Evolutionary conservation across 2,888 invertebrate genomes (phyloP).

Genomic region (Drosophila mettleri): DNA sequence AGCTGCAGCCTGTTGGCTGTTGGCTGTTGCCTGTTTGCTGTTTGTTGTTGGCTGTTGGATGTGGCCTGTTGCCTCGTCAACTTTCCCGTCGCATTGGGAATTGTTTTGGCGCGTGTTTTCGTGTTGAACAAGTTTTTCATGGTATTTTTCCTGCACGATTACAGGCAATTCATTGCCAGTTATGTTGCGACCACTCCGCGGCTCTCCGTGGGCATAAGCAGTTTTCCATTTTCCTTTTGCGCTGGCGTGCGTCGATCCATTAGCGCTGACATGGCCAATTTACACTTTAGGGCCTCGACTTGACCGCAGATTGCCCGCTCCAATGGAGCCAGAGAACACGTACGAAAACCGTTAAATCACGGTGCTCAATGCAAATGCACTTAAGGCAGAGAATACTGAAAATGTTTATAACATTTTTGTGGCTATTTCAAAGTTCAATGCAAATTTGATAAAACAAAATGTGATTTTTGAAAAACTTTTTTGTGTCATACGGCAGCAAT

Average conservation of each 20-base stretch:
- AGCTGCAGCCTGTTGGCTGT: neutral
- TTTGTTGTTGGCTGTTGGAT: neutral
- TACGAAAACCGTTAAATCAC: slow-evolving; percentile 42
- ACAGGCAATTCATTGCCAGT: slow-evolving; percentile 55
- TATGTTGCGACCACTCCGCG: slow-evolving; percentile 25
- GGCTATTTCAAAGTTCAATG: no score
- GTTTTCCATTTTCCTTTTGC: slow-evolving; percentile 54
- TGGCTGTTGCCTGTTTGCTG: slow-evolving; percentile 3
- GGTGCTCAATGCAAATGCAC: slow-evolving; percentile 13
- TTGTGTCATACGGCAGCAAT: no score
- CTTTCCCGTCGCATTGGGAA: slow-evolving; percentile 59
- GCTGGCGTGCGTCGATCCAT: slow-evolving; percentile 60
- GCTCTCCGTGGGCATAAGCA: slow-evolving; percentile 36
- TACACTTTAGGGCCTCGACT: slow-evolving; percentile 59
- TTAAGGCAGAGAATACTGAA: neutral
- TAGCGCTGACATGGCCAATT: slow-evolving; percentile 69
- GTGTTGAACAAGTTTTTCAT: slow-evolving; percentile 65
- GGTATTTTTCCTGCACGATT: slow-evolving; percentile 56
- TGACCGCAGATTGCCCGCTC: slow-evolving; percentile 39
- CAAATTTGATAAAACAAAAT: no score
- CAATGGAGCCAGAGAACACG: slow-evolving; percentile 43
- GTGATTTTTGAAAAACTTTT: no score
- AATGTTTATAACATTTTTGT: neutral
- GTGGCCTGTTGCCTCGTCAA: slow-evolving; percentile 40
- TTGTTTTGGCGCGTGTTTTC: slow-evolving; percentile 69